Evolutionary conservation across 2,797 vertebrate species (phyloP), one percentile per base, ranked within the genome.

Genomic region (Anguilla marmorata): DNA sequence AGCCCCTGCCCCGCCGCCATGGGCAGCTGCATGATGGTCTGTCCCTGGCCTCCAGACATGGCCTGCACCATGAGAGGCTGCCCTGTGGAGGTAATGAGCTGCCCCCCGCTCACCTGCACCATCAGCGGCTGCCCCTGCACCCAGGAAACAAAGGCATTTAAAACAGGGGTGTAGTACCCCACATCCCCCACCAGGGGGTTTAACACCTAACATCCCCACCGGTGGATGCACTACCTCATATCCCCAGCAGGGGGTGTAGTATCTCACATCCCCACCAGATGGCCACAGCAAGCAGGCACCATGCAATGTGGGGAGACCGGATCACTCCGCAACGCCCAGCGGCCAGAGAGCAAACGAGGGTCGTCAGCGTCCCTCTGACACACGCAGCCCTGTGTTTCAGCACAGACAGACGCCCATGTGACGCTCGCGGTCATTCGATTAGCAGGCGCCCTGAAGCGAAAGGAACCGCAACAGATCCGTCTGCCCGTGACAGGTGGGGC

Each of bases 61-160:
- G 99, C 98, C 94, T 99, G 99, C 80, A 99, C 98, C 99, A 99
- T 99, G 93, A 99, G 99, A 19, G 99, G 99, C 91, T 99, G 99
- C 21, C 99, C 99, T 0, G 98, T 98, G 11, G 98, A 99, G 12
- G 98, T 99, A 94, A 99, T 99, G 91, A 99, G 96, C 93, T 99
- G 99, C 24, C 99, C 98, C 0, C 98, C 98, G 92, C 99, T 99
- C 90, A 99, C 99, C 92, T 99, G 99, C 21, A 99, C 99, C 99
- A 99, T 99, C 86, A 99, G 95, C 0, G 99, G 99, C 88, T 99
- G 99, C 50, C 98, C 98, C 93, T 99, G 98, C 60, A 99, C 98
- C 98, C 86, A 76, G 37, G 86, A 30, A 89, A 45, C 90, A 33
- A 89, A 37, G 11, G 30, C 21, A 16, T 19, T 33, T 48, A 45